Evolutionary conservation across 64 coral and sea anemone genomes (phyloP).

Genomic region (Anthopleura sola): DNA sequence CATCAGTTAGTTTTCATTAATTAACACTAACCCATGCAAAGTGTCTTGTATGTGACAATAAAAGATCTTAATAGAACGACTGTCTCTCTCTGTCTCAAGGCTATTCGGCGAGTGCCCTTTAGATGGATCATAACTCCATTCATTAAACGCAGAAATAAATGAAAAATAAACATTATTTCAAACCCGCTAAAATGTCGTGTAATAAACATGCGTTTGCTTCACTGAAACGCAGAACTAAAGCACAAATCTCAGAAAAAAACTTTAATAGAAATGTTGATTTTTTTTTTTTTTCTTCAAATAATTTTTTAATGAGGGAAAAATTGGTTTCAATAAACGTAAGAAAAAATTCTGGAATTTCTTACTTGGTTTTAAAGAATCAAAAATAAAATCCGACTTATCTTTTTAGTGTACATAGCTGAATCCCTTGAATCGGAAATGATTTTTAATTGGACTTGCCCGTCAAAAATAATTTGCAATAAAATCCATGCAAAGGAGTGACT

Average conservation of each 20-base stretch:
- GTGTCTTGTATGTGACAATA: constrained; percentile 2
- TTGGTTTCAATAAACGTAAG: neutral
- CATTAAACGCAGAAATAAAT: neutral
- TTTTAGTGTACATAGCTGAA: neutral
- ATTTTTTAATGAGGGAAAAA: too few species aligned
- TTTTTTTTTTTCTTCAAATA: too few species aligned
- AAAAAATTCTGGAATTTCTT: neutral
- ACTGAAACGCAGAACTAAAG: neutral
- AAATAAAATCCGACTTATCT: neutral
- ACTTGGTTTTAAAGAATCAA: neutral
- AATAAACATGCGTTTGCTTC: neutral
- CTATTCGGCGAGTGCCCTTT: neutral
- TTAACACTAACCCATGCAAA: neutral
- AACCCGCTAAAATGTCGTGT: neutral
- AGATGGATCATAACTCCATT: neutral
- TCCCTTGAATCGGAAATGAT: neutral
- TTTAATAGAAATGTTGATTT: neutral
- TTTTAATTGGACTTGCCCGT: constrained; percentile 10
- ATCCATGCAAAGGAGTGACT: neutral
- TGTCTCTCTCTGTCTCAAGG: neutral
- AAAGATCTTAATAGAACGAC: neutral
- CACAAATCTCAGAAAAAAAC: neutral
- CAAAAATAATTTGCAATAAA: constrained; percentile 3
- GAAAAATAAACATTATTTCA: neutral
- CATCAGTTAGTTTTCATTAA: neutral